Evolutionary conservation across 2,888 invertebrate genomes (phyloP).

Genomic region (Tyria jacobaeae): DNA sequence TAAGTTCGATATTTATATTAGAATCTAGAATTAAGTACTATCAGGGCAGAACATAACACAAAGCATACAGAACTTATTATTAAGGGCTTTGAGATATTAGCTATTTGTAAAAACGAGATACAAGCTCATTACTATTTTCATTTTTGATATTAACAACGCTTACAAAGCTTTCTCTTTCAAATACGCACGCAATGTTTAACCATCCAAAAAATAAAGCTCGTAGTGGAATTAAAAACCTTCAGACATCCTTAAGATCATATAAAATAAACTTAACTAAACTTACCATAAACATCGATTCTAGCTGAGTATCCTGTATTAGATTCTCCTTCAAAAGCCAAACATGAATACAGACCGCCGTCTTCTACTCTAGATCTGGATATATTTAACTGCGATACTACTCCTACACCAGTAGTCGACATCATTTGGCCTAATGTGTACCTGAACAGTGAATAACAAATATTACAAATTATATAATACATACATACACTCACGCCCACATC

Average conservation of each 20-base stretch:
- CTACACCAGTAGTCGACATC: slow-evolving; percentile 75
- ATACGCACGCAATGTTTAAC: no score
- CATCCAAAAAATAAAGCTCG: no score
- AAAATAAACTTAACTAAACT: slow-evolving; percentile 19
- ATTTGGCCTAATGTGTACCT: slow-evolving; percentile 80
- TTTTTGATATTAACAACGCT: no score
- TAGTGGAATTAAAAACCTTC: not conserved
- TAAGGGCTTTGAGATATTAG: no score
- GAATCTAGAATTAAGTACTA: not conserved
- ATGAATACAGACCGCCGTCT: slow-evolving; percentile 88
- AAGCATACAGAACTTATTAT: no score
- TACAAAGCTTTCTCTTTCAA: no score
- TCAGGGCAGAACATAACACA: no score
- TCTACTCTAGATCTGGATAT: slow-evolving; percentile 84
- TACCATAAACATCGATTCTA: slow-evolving; percentile 85
- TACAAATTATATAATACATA: no score
- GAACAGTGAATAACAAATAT: slow-evolving; percentile 19
- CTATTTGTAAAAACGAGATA: no score
- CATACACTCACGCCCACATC: no score
- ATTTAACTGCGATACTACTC: slow-evolving; percentile 82
- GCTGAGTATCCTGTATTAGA: slow-evolving; percentile 64
- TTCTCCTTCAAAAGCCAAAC: slow-evolving; percentile 81
- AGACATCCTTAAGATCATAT: not conserved
- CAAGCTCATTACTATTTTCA: no score
- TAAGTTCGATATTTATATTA: not conserved